A percentile compares a stretch with the other conserved stretches of the same genome.
These are phyloP conservation scores for Theocolax elegans DNA, from an alignment of 1,140 invertebrate species.

Conservation along the genomic window DNA sequence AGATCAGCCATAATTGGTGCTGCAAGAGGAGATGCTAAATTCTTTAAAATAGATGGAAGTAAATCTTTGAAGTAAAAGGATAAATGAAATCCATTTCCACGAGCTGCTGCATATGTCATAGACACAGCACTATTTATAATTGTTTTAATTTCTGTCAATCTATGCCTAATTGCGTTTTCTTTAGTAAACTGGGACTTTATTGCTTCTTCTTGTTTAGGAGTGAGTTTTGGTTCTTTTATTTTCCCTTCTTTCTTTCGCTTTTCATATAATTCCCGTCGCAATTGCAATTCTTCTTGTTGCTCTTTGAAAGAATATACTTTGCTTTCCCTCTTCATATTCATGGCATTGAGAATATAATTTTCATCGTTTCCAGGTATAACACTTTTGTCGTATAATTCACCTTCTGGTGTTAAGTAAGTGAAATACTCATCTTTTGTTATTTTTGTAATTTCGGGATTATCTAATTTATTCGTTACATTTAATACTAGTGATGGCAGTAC, in stretches of 20 bases:
- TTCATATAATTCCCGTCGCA: slow-evolving; percentile 92
- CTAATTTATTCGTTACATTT: slow-evolving; percentile 71
- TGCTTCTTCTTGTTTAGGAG: slow-evolving; percentile 93
- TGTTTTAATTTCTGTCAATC: slow-evolving; percentile 73
- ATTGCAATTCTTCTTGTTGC: slow-evolving; percentile 92
- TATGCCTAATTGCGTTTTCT: slow-evolving; percentile 80
- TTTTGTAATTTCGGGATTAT: slow-evolving; percentile 75
- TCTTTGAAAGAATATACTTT: slow-evolving; percentile 98
- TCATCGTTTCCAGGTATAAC: slow-evolving; percentile 82
- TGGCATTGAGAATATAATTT: slow-evolving; percentile 72
- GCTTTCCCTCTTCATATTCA: slow-evolving; percentile 95
- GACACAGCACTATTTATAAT: slow-evolving; percentile 73
- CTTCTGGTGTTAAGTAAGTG: slow-evolving; percentile 88
- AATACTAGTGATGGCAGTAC: slow-evolving; percentile 72
- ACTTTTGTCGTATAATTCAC: slow-evolving; percentile 91
- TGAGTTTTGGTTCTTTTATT: slow-evolving; percentile 79
- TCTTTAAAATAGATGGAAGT: slow-evolving; percentile 72
- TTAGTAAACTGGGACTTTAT: slow-evolving; percentile 88
- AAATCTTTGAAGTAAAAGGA: slow-evolving; percentile 74
- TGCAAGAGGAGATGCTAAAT: slow-evolving; percentile 77
- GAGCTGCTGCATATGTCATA: slow-evolving; percentile 72
- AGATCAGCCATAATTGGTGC: slow-evolving; percentile 74
- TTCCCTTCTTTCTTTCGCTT: slow-evolving; percentile 86
- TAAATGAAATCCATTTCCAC: slow-evolving; percentile 73
- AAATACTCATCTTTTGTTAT: slow-evolving; percentile 90